Evolutionary conservation across 2,113 vertebrate species (phyloP).

Genomic region (Sturnus vulgaris): DNA sequence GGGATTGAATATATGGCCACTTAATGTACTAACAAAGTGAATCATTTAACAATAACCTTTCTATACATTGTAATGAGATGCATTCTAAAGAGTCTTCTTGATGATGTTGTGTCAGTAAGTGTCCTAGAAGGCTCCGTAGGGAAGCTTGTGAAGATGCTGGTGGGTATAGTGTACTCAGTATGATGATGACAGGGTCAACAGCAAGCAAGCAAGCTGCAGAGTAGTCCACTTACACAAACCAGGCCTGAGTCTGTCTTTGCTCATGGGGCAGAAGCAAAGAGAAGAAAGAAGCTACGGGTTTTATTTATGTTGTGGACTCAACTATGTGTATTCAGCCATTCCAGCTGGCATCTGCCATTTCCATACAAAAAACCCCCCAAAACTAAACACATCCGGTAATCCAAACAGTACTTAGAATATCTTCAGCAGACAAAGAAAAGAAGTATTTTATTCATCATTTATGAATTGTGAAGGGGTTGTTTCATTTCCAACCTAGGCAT

Average conservation of each 20-base stretch:
- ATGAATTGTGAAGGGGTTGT: neutral
- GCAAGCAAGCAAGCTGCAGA: neutral
- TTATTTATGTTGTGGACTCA: neutral
- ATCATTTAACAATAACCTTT: slow-evolving; percentile 31
- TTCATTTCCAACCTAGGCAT: neutral
- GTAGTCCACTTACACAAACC: neutral
- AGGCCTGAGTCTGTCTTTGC: neutral
- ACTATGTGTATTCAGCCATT: neutral
- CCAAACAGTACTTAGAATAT: neutral
- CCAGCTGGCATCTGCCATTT: neutral
- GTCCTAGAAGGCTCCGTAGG: neutral
- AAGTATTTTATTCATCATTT: neutral
- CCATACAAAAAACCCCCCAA: fast-evolving
- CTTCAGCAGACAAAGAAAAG: neutral
- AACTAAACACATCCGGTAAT: neutral
- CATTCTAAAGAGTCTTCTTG: slow-evolving; percentile 29
- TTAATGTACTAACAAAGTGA: slow-evolving; percentile 58
- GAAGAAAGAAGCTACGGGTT: neutral
- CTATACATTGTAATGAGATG: slow-evolving; percentile 46
- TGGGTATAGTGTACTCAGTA: neutral
- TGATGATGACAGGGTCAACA: neutral
- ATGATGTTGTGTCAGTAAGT: neutral
- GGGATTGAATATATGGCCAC: slow-evolving; percentile 63
- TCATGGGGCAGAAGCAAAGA: neutral
- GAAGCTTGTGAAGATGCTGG: neutral